These are phyloP conservation scores for Cryptocheilus praepositus DNA, from an alignment of 2,888 invertebrate genomes.

Conservation along the genomic window DNA sequence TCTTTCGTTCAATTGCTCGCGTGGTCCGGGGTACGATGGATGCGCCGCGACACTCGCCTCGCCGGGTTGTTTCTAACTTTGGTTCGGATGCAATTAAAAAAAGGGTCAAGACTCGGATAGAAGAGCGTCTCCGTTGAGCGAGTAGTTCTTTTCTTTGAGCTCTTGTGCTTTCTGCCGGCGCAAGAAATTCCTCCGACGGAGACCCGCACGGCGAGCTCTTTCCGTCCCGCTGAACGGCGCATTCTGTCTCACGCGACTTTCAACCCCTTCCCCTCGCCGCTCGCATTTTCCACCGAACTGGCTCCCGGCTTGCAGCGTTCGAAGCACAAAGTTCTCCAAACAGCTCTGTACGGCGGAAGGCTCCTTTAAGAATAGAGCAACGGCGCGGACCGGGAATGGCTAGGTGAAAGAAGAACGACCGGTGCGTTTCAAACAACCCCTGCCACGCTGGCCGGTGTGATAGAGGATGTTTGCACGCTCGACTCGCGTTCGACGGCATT, in stretches of 20 bases:
- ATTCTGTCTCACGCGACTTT: not conserved
- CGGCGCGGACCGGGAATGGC: no score
- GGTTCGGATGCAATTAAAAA: slow-evolving; percentile 64
- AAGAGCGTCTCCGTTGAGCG: slow-evolving; percentile 48
- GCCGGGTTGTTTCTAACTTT: slow-evolving; percentile 43
- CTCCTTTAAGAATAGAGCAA: slow-evolving; percentile 28
- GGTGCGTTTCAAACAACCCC: not conserved
- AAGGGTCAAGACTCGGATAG: slow-evolving; percentile 59
- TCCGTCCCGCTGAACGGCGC: slow-evolving; percentile 6
- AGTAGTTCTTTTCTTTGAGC: slow-evolving; percentile 53
- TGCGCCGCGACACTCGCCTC: not conserved
- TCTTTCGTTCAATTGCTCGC: slow-evolving; percentile 28
- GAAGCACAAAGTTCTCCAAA: slow-evolving; percentile 31
- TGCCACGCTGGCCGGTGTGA: not conserved
- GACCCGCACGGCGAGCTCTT: not conserved
- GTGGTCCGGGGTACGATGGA: not conserved
- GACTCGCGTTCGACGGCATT: not conserved
- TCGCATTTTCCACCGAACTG: slow-evolving; percentile 11
- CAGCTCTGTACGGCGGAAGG: slow-evolving; percentile 37
- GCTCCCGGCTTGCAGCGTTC: slow-evolving; percentile 21
- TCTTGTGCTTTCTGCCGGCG: slow-evolving; percentile 12
- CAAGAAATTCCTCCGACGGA: not conserved
- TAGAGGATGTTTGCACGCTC: not conserved
- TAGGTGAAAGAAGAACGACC: not conserved
- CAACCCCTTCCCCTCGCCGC: not conserved